phyloP scores from a whole-genome alignment of 2,113 vertebrate species.

The Corythaixoides concolor region DNA sequence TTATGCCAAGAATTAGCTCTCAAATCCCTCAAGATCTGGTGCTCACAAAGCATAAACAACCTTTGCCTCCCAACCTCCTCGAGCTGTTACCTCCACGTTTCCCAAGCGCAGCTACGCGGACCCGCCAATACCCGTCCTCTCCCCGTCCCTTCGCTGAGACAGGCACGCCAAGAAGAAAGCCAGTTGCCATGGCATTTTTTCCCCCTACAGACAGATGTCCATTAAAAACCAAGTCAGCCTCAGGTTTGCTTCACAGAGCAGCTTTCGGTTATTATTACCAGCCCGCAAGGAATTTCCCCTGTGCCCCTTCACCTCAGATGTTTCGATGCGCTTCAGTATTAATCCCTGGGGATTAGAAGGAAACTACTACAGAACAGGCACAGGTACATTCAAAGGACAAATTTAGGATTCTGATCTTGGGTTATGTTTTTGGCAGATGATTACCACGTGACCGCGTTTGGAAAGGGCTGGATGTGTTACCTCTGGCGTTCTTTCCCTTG shows the following conservation, averaged over 20 bases:
- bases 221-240: conserved; percentile 69
- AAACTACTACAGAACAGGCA: not conserved
- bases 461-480: not conserved
- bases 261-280: conserved; percentile 43
- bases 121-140: conserved; percentile 9
- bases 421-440: not conserved
- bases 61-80: conserved; percentile 4
- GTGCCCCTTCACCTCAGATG: conserved; percentile 44
- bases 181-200: conserved; percentile 67
- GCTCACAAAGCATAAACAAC: conserved; percentile 45
- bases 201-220: conserved; percentile 69
- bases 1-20: conserved; percentile 63
- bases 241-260: conserved; percentile 60
- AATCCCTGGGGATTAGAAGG: conserved; percentile 40
- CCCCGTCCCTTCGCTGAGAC: not conserved
- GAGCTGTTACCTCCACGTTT: not conserved
- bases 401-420: not conserved
- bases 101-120: not conserved
- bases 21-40: conserved; percentile 60
- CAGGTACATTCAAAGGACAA: conserved; percentile 25
- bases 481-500: not conserved
- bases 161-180: conserved; percentile 42
- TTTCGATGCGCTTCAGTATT: not conserved
- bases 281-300: conserved; percentile 17
- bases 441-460: not conserved